Evolutionary conservation across 30 jellyfish, hydroid and myxozoan genomes (phyloP), one percentile per base, ranked within the genome.

Genomic region (Hydra vulgaris): DNA sequence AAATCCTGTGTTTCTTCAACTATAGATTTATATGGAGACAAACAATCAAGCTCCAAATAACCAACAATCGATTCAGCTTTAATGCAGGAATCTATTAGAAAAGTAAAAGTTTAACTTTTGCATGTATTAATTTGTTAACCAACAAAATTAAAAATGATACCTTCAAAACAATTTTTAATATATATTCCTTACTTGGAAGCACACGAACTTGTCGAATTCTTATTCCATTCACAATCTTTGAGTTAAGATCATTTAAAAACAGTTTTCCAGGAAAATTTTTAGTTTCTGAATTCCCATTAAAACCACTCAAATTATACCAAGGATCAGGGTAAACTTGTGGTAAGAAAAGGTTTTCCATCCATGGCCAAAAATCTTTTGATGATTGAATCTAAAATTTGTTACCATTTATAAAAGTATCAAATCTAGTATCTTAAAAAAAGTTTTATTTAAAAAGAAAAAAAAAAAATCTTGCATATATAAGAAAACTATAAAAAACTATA

Each of bases 181-280:
- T 4, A 18, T 25, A 22, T 25, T 55, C n/a, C 90, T 52, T 80
- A 92, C 98, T 86, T 80, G 78, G 84, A 54, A 79, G 77, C 27
- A 92, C 95, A 75, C 98, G 76, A 25, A 92, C 95, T 78, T 92
- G 98, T 21, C 98, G 83, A 54, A 92, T 25, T 74, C 98, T 77
- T 23, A 87, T 95, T 8, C 98, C 98, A 27, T 87, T 92, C 72
- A 92, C 96, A 67, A 92, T 76, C 82, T 92, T 92, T 70, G 96
- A 92, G 73, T 77, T 85, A 17, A 87, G 72, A 74, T 92, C 98
- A 72, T 84, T 83, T 26, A 92, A 40, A 76, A 53, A 81, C n/a
- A 92, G 89, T 61, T 83, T 92, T 18, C 96, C 96, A 7, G 98
- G 98, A 70, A 92, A 92, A 1, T 82, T 87, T 21, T 54, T n/a